phyloP scores from a whole-genome alignment of 2,797 vertebrate species.

The Ibycter americanus region DNA sequence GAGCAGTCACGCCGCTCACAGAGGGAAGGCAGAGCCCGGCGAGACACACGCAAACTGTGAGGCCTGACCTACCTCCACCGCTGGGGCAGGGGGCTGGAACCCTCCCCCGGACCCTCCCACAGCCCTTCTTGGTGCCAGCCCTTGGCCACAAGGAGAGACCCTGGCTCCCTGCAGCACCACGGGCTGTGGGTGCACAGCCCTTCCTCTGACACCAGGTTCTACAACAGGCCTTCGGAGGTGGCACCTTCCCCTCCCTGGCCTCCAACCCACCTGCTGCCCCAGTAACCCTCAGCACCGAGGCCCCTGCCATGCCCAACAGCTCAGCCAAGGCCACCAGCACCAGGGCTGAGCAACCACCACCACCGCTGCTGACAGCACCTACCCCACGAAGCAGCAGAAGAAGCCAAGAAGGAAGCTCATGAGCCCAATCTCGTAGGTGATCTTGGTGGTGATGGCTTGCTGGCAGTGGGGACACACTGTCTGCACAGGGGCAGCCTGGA shows the following conservation, averaged over 20 bases:
- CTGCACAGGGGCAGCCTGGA: constrained; percentile 91
- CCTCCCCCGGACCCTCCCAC: no score
- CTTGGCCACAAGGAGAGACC: not conserved
- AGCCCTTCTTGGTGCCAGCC: not conserved
- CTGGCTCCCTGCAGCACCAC: fast-evolving
- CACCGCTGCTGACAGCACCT: constrained; percentile 10
- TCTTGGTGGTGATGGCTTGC: constrained; percentile 94
- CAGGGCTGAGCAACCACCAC: fast-evolving
- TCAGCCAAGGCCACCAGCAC: not conserved
- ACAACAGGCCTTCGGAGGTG: fast-evolving
- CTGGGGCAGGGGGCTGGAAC: not conserved
- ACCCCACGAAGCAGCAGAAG: constrained; percentile 98
- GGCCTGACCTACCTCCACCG: not conserved
- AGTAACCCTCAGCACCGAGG: not conserved
- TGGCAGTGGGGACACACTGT: constrained; percentile 98
- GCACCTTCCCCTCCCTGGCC: not conserved
- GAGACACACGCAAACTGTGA: fast-evolving
- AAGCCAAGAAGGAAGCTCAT: constrained; percentile 97
- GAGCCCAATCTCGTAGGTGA: constrained; percentile 92
- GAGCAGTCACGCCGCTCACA: fast-evolving
- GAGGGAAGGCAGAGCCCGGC: not conserved
- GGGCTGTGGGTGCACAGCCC: fast-evolving
- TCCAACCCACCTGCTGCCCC: no score
- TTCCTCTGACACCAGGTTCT: not conserved
- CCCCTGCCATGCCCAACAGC: fast-evolving